A percentile compares a stretch with the other conserved stretches of the same genome.
Evolutionary conservation across 37 sponge, comb jelly and placozoan genomes (phyloP).

Genomic region (Chondrosia reniformis): DNA sequence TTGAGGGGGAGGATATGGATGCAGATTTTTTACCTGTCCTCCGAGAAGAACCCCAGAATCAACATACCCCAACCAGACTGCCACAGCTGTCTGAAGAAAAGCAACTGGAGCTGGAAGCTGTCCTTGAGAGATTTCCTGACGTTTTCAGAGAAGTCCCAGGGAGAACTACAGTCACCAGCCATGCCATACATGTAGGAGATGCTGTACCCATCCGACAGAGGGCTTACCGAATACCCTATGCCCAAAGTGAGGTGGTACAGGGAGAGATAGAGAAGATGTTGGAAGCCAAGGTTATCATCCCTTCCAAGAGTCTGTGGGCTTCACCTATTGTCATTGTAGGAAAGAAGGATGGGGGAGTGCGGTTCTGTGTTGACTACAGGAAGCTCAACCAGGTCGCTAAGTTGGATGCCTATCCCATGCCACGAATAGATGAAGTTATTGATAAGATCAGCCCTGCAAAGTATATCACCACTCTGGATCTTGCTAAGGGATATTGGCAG

Average conservation of each 20-base stretch:
- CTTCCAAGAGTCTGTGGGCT: constrained; percentile 18
- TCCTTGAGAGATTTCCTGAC: background rate
- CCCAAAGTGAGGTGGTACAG: constrained; percentile 20
- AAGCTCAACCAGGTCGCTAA: constrained; percentile 13
- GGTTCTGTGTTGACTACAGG: constrained; percentile 6
- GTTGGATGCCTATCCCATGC: constrained; percentile 22
- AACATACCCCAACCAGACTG: too few relatives aligned
- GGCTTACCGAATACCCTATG: constrained; percentile 13
- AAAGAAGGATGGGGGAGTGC: background rate
- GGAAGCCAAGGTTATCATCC: background rate
- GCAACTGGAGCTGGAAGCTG: background rate
- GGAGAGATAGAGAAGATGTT: constrained; percentile 21
- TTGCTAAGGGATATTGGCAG: too few relatives aligned
- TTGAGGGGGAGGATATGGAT: too few relatives aligned
- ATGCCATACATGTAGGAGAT: constrained; percentile 10
- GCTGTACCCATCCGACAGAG: constrained; percentile 11
- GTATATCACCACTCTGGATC: too few relatives aligned
- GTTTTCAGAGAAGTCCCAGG: background rate
- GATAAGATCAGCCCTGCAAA: too few relatives aligned
- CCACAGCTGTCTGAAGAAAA: too few relatives aligned
- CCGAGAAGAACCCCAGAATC: too few relatives aligned
- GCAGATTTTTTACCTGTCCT: too few relatives aligned
- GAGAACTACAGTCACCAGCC: background rate
- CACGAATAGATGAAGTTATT: too few relatives aligned
- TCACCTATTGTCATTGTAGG: constrained; percentile 14